Percentiles rank a stretch among this genome's conserved stretches.
These are phyloP conservation scores for Pterocles orientalis DNA, from an alignment of 2,113 vertebrate genomes.

Conservation along the genomic window DNA sequence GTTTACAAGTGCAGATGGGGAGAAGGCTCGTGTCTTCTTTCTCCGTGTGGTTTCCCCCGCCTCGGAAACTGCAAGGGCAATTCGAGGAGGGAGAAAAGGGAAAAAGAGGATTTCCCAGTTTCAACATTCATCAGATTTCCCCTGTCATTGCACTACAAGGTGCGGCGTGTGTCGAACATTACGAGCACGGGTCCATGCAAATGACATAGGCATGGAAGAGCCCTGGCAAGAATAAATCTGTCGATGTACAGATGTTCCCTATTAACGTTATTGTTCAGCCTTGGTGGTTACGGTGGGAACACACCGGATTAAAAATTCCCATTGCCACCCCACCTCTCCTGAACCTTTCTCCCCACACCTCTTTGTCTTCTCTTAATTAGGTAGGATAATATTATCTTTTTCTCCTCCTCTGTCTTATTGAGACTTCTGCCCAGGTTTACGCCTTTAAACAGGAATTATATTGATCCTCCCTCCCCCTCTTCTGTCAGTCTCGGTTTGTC, in stretches of 20 bases:
- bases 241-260: slow-evolving; percentile 59
- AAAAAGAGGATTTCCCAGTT: background rate
- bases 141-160: background rate
- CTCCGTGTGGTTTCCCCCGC: background rate
- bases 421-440: slow-evolving; percentile 7
- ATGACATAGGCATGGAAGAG: slow-evolving; percentile 27
- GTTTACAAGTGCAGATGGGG: background rate
- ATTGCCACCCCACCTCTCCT: slow-evolving; percentile 30
- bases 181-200: slow-evolving; percentile 33
- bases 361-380: slow-evolving; percentile 70
- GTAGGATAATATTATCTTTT: slow-evolving; percentile 15
- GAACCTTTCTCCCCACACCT: slow-evolving; percentile 52
- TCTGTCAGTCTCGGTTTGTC: slow-evolving; percentile 53
- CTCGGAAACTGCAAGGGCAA: background rate
- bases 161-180: slow-evolving; percentile 31
- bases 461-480: slow-evolving; percentile 47
- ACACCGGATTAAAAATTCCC: slow-evolving; percentile 35
- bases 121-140: background rate
- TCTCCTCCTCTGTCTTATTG: slow-evolving; percentile 33
- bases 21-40: background rate
- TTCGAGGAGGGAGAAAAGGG: background rate
- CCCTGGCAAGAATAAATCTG: slow-evolving; percentile 58
- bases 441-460: slow-evolving; percentile 40
- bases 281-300: slow-evolving; percentile 43
- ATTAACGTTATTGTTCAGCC: slow-evolving; percentile 60